Base-by-base conservation (phyloP, 2,888 invertebrate genomes). In the Spodoptera littoralis region DNA sequence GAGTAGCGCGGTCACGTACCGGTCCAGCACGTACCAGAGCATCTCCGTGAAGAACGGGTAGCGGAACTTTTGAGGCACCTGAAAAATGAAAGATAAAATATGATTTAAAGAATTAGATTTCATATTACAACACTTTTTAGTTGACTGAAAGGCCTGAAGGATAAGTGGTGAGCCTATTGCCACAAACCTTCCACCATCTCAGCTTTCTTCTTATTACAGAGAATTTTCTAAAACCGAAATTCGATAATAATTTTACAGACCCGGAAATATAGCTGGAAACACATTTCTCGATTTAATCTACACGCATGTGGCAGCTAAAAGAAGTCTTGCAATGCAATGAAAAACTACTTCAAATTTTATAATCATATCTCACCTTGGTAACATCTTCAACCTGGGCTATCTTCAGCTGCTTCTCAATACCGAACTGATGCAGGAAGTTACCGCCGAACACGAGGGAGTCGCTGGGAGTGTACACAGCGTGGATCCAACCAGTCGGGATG, bases 11-110 rank as follows among this genome's bases (percentile, higher is more conserved):
- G 96, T 96, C 43, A 99, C 98, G 90, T 99, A 99, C 47, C 98
- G 96, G 82, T 98, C 99, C 77, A 99, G 92, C 46, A 99, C 98
- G 92, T 99, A 99, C 99, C 99, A 99, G 65, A 99, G 94, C 97
- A 99, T 99, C 94, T 99, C 99, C 12, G 98, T 98, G 92, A 98
- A 99, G 94, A 99, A 99, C 0, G 99, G 99, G 90, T 99, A 99
- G 0, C 99, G 97, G 93, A 99, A 99, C 95, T 99, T 99, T 82
- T 98, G 97, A 0, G 99, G 99, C 45, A 99, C 99, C 97, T 97
- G 90, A 0, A 75, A 79, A 2, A 18, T 18, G 18, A 2, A 18
- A 18, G 18, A 18, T 18, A 2, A 18, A 18, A 18, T 1, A 18
- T 18, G 18, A 18, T 2, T 18, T 18, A 18, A 18, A n/a, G n/a